These are phyloP conservation scores for Drosophila ustulata DNA, from an alignment of 2,888 invertebrate genomes.

Conservation along the genomic window DNA sequence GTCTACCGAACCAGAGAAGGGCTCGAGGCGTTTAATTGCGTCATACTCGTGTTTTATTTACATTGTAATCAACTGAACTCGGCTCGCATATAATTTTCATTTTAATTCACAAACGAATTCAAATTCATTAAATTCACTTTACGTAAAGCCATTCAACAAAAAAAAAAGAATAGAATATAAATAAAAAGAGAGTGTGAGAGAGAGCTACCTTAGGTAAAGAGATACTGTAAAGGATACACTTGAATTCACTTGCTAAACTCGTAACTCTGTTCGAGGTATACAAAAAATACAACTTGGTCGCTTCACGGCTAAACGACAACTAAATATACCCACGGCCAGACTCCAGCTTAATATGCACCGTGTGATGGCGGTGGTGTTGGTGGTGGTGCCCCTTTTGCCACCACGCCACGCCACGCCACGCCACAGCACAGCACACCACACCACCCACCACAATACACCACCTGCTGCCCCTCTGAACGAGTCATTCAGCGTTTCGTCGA, in stretches of 20 bases:
- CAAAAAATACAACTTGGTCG: conserved; percentile 41
- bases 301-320: conserved; percentile 59
- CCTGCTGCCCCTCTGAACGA: conserved; percentile 3
- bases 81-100: background rate
- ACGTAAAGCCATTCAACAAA: background rate
- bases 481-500: conserved; percentile 28
- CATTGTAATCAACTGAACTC: conserved; percentile 7
- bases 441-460: background rate
- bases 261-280: too few relatives aligned
- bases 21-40: conserved; percentile 2
- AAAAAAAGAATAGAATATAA: background rate
- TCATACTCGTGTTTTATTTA: background rate
- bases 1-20: background rate
- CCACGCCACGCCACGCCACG: background rate
- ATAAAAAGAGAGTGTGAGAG: too few relatives aligned
- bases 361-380: background rate
- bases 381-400: background rate
- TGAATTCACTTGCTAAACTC: background rate
- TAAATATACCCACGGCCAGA: conserved; percentile 67
- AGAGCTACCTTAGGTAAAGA: background rate
- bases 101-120: background rate
- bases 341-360: conserved; percentile 65
- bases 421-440: background rate
- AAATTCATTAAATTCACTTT: background rate
- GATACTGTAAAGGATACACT: background rate